Base-by-base conservation (phyloP, 2,888 invertebrate genomes). In the Plagodis dolabraria region DNA sequence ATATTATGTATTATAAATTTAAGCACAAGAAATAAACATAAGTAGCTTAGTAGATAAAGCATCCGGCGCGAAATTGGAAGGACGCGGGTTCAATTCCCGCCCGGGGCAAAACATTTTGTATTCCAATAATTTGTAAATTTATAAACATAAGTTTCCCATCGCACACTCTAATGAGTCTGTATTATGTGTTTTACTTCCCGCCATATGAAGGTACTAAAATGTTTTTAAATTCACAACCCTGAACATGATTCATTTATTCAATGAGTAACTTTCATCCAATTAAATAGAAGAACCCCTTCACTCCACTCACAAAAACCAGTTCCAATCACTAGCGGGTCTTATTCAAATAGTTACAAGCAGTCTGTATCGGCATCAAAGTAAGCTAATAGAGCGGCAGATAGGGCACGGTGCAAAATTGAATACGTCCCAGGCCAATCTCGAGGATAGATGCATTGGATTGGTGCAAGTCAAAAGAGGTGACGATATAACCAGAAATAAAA, bases 361-460 rank as follows among this genome's bases (percentile, higher is more conserved):
- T 64, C 74, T 71, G 76, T 66, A 68, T 67, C 64, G 67, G 68
- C 67, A 67, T 72, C 74, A 71, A 71, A 71, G 66, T 68, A 65
- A 76, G 81, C 87, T 90, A 90, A 90, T 89, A 90, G 86, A 84
- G 79, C 76, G 67, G 83, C 67, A 84, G 89, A 87, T 87, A 86
- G 85, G 76, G 84, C 82, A 76, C 84, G 80, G 83, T 76, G 86
- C 89, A 83, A 89, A 90, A 90, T 90, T 91, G 89, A 91, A 91
- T 90, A 89, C 85, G 88, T 86, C 87, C 87, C 86, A 74, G 80
- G 82, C 85, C 88, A 89, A 90, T 89, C 88, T 89, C 85, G 80
- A 76, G 86, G 82, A 85, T 84, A 86, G 89, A 89, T 81, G 82
- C 80, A 74, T 65, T 64, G 57, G 12, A 6, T 9, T 64, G 72